Evolutionary conservation across 2,888 invertebrate genomes (phyloP), one percentile per base, ranked within the genome.

Genomic region (Merodon equestris): DNA sequence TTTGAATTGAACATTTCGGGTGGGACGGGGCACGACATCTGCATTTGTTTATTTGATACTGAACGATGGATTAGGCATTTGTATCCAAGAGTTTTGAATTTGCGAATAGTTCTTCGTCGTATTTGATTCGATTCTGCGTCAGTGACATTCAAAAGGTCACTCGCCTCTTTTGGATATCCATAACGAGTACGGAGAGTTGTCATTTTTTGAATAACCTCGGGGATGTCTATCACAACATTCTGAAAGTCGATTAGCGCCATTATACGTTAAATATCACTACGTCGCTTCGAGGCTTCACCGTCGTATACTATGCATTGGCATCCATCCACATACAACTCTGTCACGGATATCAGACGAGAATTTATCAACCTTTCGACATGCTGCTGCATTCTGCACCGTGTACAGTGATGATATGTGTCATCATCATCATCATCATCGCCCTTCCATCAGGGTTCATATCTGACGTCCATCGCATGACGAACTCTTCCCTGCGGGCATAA

Each of bases 1-100:
- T 74, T 74, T 64, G 17, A 70, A 73, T 74, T 58, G 60, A 56
- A 60, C 50, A 74, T 73, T 36, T 73, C 40, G 18, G 54, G 44
- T n/a, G 27, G 27, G 27, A 27, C 7, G 7, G 27, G 27, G n/a
- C n/a, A n/a, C 7, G 7, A 27, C 27, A 27, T 27, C 27, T 27
- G 27, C 27, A 27, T 27, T 27, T 27, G 56, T 66, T 61, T 61
- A 72, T 72, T 77, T 68, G 15, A 67, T 72, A 57, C 61, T 48
- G 38, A 48, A 15, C 51, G 27, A 57, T 60, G 63, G 18, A 63
- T 34, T 56, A 54, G 48, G 50, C 54, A 64, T 27, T 27, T 27
- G 27, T 27, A 27, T 27, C 27, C 27, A 27, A 27, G 27, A 27
- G 27, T 27, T 40, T 40, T 40, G 9, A 40, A 9, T n/a, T 40